These are phyloP conservation scores for Zaprionus obscuricornis DNA, from an alignment of 2,888 invertebrate genomes.

Conservation along the genomic window DNA sequence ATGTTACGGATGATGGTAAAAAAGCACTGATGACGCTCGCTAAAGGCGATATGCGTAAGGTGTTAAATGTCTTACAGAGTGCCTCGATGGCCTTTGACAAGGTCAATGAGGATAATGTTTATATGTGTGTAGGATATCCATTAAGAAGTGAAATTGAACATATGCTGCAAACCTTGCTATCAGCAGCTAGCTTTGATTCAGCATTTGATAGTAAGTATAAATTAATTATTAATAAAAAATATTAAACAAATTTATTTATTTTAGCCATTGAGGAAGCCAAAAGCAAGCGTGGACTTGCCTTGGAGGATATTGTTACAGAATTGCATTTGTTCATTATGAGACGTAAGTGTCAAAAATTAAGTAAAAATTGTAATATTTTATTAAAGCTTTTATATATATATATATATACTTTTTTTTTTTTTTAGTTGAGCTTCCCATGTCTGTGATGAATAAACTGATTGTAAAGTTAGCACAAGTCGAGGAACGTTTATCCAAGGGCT, in stretches of 20 bases:
- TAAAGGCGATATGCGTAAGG: slow-evolving; percentile 98
- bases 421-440: slow-evolving; percentile 94
- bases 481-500: slow-evolving; percentile 92
- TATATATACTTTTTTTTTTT: slow-evolving; percentile 48
- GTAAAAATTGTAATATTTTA: too few species aligned
- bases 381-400: not conserved
- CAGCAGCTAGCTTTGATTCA: slow-evolving; percentile 73
- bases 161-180: slow-evolving; percentile 92
- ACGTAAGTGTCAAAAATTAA: slow-evolving; percentile 86
- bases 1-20: slow-evolving; percentile 93
- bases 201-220: slow-evolving; percentile 77
- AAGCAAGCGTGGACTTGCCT: slow-evolving; percentile 94
- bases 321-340: slow-evolving; percentile 93
- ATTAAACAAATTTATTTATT: not conserved
- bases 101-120: slow-evolving; percentile 95
- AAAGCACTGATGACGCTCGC: slow-evolving; percentile 94
- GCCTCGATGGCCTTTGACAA: slow-evolving; percentile 95
- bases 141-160: slow-evolving; percentile 93
- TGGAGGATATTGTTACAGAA: slow-evolving; percentile 96
- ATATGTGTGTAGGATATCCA: slow-evolving; percentile 98
- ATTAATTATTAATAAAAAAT: not conserved
- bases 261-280: slow-evolving; percentile 89
- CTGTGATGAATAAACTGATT: slow-evolving; percentile 90
- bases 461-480: slow-evolving; percentile 96
- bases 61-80: slow-evolving; percentile 97